A percentile compares a stretch with the other conserved stretches of the same genome.
These are phyloP conservation scores for Polypedilum pembai DNA, from an alignment of 1,140 invertebrate species.

Conservation along the genomic window DNA sequence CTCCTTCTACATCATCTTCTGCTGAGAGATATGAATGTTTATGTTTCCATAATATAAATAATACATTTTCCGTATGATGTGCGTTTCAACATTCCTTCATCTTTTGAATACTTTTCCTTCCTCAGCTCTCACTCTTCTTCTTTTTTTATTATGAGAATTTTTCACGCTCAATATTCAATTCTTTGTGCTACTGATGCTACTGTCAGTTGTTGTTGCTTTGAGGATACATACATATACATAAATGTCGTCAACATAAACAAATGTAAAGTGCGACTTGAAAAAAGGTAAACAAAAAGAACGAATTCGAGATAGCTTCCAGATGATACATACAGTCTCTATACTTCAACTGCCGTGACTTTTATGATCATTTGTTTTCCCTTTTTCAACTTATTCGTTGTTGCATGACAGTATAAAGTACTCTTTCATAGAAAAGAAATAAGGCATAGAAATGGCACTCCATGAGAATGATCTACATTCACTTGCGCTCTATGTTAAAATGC, in stretches of 20 bases:
- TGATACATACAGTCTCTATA: background rate
- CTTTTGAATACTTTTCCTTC: slow-evolving; percentile 9
- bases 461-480: background rate
- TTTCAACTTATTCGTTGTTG: background rate
- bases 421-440: background rate
- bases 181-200: background rate
- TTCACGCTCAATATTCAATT: slow-evolving; percentile 25
- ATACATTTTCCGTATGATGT: slow-evolving; percentile 12
- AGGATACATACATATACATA: background rate
- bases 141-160: slow-evolving; percentile 24
- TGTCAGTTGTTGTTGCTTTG: background rate
- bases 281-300: background rate
- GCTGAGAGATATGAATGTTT: slow-evolving; percentile 1
- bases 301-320: background rate
- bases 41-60: slow-evolving; percentile 16
- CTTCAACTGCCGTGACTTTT: background rate
- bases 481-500: background rate
- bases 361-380: background rate
- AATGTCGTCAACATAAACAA: background rate
- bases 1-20: background rate
- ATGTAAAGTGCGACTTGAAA: background rate
- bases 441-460: slow-evolving; percentile 1
- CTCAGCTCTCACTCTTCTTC: background rate
- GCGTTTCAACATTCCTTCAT: background rate
- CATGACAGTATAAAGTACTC: no score